These are phyloP conservation scores for Slavum lentiscoides DNA, from an alignment of 2,888 invertebrate species.

Conservation along the genomic window DNA sequence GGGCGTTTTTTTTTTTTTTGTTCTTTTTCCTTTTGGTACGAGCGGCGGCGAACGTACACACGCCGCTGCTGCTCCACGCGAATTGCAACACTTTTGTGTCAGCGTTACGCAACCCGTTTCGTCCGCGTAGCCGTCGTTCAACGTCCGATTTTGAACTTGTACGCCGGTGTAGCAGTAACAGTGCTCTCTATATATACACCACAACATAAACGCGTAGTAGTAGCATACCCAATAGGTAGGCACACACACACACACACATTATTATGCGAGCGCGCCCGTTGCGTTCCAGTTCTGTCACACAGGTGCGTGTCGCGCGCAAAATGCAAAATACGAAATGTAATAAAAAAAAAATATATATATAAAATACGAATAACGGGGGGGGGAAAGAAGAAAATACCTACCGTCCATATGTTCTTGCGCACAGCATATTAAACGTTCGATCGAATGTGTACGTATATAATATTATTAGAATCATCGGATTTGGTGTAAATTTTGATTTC, in stretches of 20 bases:
- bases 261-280: background rate
- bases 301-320: background rate
- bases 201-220: no score
- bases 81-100: slow-evolving; percentile 13
- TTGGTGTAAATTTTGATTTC: no score
- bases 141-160: slow-evolving; percentile 24
- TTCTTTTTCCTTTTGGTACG: background rate
- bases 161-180: background rate
- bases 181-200: no score
- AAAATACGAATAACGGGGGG: no score
- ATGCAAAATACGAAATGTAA: slow-evolving; percentile 16
- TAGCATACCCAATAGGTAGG: no score
- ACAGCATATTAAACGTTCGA: background rate
- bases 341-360: background rate
- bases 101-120: slow-evolving; percentile 18
- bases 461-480: no score
- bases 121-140: slow-evolving; percentile 16
- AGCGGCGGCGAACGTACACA: background rate
- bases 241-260: background rate
- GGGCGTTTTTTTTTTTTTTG: background rate
- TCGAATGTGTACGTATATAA: no score
- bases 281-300: slow-evolving; percentile 39
- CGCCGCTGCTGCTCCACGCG: no score
- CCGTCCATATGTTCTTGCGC: no score
- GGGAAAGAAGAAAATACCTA: no score